Base-by-base conservation (phyloP, 64 coral and sea anemone species). In the Pachyseris speciosa region DNA sequence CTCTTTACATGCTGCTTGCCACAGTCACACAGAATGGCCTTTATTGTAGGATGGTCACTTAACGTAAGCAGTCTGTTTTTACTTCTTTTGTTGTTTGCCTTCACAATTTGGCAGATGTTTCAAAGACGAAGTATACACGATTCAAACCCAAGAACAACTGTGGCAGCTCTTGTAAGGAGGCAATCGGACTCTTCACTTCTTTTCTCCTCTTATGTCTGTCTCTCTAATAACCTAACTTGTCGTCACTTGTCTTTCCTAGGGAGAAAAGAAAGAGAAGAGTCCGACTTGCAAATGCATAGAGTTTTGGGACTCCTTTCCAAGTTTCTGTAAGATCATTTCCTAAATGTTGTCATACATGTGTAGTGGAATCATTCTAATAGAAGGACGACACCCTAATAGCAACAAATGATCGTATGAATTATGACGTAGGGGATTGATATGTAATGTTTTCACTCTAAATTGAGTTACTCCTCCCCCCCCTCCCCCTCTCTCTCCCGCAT, bases 261-360 rank as follows among this genome's bases (percentile, higher is more conserved):
- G 77, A 63, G 77, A 81, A 81, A 81, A 81, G 52, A 81, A 61
- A 61, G 53, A 39, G 77, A 81, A 81, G 77, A 81, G 77, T 81
- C 77, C 77, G 77, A 81, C 77, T 81, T 81, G 77, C 77, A 81
- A 63, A 42, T 36, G 77, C 75, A 37, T 51, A 79, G 32, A 38
- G 77, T 63, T 81, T 63, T 81, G 31, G 77, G 52, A 63, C 52
- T 81, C 53, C 77, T 38, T 81, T 81, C 51, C 52, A 81, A 53
- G 77, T 81, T 81, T 81, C 77, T 81, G 34, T 81, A 81, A 61
- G 52, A 31, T 63, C 13, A 63, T 81, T 81, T 3, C 47, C 34
- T 15, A 37, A 36, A 50, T 47, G 32, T 33, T n/a, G 17, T 57
- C 11, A 57, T 13, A 20, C 20, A 7, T 44, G 24, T 74, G 70